These are phyloP conservation scores for Agonum fuliginosum DNA, from an alignment of 2,888 invertebrate species.

Conservation along the genomic window DNA sequence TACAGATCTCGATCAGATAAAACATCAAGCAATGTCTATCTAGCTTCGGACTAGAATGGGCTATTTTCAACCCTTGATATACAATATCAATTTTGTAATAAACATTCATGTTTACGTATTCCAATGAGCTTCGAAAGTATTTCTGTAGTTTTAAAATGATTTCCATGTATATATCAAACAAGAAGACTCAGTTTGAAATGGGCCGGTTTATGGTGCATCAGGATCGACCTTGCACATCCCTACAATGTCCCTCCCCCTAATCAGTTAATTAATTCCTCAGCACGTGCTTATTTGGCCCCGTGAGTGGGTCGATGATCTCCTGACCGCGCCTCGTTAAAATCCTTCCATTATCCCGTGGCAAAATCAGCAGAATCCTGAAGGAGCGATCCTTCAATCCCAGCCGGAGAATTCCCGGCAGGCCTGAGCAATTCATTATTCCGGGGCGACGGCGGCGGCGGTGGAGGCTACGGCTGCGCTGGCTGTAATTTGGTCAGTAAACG, in stretches of 20 bases:
- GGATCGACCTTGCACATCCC: too few species aligned
- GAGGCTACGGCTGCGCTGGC: conserved; percentile 6
- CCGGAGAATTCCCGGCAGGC: conserved; percentile 57
- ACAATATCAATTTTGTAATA: too few species aligned
- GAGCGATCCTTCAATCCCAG: conserved; percentile 58
- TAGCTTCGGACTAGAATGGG: too few species aligned
- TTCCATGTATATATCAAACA: too few species aligned
- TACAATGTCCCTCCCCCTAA: neutral
- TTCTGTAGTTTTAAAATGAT: too few species aligned
- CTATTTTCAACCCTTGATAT: too few species aligned
- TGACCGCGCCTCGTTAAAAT: conserved; percentile 54
- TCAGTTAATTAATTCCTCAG: conserved; percentile 32
- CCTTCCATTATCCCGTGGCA: conserved; percentile 57
- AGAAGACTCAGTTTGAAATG: too few species aligned
- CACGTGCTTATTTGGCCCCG: neutral
- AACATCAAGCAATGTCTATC: too few species aligned
- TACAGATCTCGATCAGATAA: too few species aligned
- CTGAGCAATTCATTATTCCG: conserved; percentile 57
- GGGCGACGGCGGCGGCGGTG: conserved; percentile 2
- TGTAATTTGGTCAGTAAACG: conserved; percentile 37
- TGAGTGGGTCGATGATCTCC: conserved; percentile 51
- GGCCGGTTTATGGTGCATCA: too few species aligned
- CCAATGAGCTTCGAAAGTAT: too few species aligned
- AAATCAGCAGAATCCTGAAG: conserved; percentile 59
- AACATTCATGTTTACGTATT: too few species aligned